These are phyloP conservation scores for Marisa cornuarietis DNA, from an alignment of 1,140 invertebrate species.

Conservation along the genomic window DNA sequence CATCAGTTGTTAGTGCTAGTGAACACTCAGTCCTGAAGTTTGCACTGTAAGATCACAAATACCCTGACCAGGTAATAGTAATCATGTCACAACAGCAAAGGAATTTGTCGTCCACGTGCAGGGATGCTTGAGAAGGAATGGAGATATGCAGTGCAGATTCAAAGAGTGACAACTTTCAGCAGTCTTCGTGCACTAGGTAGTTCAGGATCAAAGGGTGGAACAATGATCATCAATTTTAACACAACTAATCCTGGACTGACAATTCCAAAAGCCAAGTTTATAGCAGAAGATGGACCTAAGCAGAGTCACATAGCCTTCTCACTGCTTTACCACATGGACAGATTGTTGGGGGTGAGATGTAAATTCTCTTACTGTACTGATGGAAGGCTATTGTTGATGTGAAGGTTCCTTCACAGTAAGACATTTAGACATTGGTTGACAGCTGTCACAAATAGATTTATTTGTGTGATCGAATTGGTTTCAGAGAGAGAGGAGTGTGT, in stretches of 20 bases:
- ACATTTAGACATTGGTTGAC: no score
- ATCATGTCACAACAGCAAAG: neutral
- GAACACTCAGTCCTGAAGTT: no score
- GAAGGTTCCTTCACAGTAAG: no score
- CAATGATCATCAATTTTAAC: slow-evolving; percentile 40
- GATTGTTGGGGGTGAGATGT: slow-evolving; percentile 54
- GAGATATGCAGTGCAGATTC: slow-evolving; percentile 38
- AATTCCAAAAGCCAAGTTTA: slow-evolving; percentile 32
- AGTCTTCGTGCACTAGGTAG: slow-evolving; percentile 25
- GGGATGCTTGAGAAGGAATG: slow-evolving; percentile 49
- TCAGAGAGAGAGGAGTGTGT: neutral
- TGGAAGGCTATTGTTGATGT: neutral
- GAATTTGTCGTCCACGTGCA: slow-evolving; percentile 26
- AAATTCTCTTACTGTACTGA: neutral
- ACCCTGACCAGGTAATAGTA: neutral
- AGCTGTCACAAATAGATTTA: no score
- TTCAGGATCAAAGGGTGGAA: slow-evolving; percentile 33
- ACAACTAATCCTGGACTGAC: neutral
- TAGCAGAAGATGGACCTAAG: slow-evolving; percentile 45
- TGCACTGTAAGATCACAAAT: no score
- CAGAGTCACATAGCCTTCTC: slow-evolving; percentile 47
- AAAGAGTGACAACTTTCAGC: slow-evolving; percentile 26
- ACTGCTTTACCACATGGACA: slow-evolving; percentile 49
- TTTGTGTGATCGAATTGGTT: neutral
- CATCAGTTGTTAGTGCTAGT: no score